phyloP scores from a whole-genome alignment of 2,113 vertebrate species.

The Macrotis lagotis region DNA sequence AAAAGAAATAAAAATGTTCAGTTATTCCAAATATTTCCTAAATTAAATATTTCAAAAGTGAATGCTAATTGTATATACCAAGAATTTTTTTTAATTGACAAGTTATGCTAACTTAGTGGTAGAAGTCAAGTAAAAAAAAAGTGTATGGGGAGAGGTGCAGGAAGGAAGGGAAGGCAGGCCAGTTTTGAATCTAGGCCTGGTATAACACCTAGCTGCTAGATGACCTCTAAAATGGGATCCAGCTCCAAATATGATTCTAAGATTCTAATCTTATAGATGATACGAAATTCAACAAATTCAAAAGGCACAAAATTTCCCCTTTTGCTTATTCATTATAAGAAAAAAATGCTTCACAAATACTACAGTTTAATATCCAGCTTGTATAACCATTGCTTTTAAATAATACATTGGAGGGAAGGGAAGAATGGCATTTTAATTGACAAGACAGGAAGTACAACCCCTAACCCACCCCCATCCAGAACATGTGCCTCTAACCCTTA shows the following conservation, averaged over 20 bases:
- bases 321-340: slow-evolving; percentile 3
- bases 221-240: neutral
- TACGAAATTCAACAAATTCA: neutral
- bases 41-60: neutral
- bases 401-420: neutral
- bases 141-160: no score
- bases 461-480: neutral
- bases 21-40: neutral
- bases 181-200: neutral
- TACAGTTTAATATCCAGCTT: neutral
- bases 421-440: neutral
- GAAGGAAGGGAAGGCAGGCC: neutral
- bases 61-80: neutral
- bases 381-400: neutral
- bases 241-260: neutral
- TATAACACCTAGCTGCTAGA: neutral
- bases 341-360: neutral
- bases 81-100: neutral
- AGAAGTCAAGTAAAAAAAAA: neutral
- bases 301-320: slow-evolving; percentile 15
- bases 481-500: neutral
- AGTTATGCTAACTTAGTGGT: no score
- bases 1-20: neutral
- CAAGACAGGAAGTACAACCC: neutral
- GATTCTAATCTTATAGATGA: neutral